Percentiles rank a stretch among this genome's conserved stretches.
phyloP scores from a whole-genome alignment of 2,888 invertebrate genomes.

The Idaea biselata region DNA sequence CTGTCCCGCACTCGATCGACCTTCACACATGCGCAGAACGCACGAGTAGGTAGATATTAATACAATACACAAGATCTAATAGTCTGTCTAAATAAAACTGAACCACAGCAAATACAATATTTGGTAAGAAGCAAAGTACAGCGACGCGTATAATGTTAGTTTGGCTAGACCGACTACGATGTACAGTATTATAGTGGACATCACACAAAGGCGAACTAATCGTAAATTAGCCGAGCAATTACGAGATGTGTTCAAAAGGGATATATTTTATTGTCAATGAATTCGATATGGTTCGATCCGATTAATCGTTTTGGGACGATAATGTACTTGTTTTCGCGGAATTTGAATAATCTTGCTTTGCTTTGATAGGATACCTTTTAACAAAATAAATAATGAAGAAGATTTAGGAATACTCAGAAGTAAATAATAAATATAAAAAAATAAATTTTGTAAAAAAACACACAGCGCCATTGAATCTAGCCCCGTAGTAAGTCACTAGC shows the following conservation, averaged over 20 bases:
- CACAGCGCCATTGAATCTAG: too few relatives aligned
- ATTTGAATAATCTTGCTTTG: neutral
- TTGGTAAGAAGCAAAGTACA: too few relatives aligned
- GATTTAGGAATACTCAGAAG: too few relatives aligned
- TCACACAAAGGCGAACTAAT: constrained; percentile 14
- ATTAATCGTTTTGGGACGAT: neutral
- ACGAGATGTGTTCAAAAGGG: neutral
- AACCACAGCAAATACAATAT: neutral
- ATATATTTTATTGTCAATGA: neutral
- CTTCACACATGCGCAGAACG: neutral
- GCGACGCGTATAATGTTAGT: too few relatives aligned
- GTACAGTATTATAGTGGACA: constrained; percentile 1
- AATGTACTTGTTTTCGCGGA: neutral
- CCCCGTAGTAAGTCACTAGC: too few relatives aligned
- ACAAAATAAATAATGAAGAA: neutral
- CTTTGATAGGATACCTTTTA: neutral
- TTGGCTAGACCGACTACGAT: neutral
- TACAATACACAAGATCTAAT: neutral
- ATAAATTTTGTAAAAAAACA: too few relatives aligned
- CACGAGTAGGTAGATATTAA: neutral
- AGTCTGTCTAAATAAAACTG: neutral
- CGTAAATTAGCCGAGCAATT: constrained; percentile 15
- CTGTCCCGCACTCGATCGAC: constrained; percentile 13
- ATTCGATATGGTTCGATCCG: constrained; percentile 1
- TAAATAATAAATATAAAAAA: too few relatives aligned